phyloP scores from a whole-genome alignment of 2,888 invertebrate species.

The Melolontha melolontha region DNA sequence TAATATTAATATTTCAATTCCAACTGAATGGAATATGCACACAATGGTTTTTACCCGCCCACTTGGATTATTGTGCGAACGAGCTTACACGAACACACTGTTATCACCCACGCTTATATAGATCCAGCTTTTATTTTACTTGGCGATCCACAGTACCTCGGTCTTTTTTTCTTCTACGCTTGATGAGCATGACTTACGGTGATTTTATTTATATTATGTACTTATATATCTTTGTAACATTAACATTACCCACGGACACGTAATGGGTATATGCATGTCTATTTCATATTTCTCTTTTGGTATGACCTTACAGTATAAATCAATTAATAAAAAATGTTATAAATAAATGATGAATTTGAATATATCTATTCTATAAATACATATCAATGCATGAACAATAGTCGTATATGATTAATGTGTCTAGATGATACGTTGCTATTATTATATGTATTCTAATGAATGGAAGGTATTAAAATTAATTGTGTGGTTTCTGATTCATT shows the following conservation, averaged over 20 bases:
- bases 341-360: too few relatives aligned
- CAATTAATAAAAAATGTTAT: slow-evolving; percentile 3
- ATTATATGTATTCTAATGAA: too few relatives aligned
- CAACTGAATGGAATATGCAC: slow-evolving; percentile 49
- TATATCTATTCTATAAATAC: too few relatives aligned
- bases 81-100: slow-evolving; percentile 47
- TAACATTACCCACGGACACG: background rate
- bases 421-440: too few relatives aligned
- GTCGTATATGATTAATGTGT: too few relatives aligned
- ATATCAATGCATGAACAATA: too few relatives aligned
- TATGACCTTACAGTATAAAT: slow-evolving; percentile 2
- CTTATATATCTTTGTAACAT: slow-evolving; percentile 6
- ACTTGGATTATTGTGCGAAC: slow-evolving; percentile 47
- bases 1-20: slow-evolving; percentile 51
- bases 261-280: slow-evolving; percentile 2
- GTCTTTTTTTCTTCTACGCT: slow-evolving; percentile 39
- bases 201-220: slow-evolving; percentile 13
- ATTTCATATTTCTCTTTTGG: slow-evolving; percentile 9
- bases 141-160: slow-evolving; percentile 35
- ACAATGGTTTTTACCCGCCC: slow-evolving; percentile 48
- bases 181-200: slow-evolving; percentile 16
- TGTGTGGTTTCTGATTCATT: too few relatives aligned
- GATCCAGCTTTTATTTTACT: slow-evolving; percentile 40
- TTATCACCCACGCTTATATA: slow-evolving; percentile 47
- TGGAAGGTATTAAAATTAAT: too few relatives aligned